Base-by-base conservation (phyloP, 2,888 invertebrate species). In the Hemicrepidius hirtus region DNA sequence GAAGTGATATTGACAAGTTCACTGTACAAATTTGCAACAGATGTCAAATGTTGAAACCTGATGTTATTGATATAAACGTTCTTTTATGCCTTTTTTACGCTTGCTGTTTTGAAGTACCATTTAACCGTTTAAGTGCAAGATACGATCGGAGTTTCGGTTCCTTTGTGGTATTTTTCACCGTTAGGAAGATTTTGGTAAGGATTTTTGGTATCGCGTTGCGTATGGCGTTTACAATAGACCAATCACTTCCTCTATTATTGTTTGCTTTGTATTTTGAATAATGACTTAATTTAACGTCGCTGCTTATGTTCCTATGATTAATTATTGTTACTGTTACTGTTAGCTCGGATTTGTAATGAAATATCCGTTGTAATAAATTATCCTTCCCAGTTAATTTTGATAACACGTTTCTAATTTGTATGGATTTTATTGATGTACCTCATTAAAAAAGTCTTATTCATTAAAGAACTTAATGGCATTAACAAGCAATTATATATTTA, bases 301-400 rank as follows among this genome's bases (percentile, higher is more conserved):
- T 65, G 50, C 60, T 53, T 53, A 40, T 49, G 21, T 41, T 40
- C 41, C 40, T 44, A 44, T 65, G 65, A 67, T 67, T 67, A 67
- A 67, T 65, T 50, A 46, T 18, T 18, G 46, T 53, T 65, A 46
- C 46, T 18, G 46, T 53, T 65, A 53, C 65, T 65, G 49, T 65
- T 65, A 53, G 65, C 55, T 67, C 18, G 40, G 65, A 67, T 67
- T 67, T 57, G 66, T 67, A 67, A 67, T 41, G 66, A 41, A 67
- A 67, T 65, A 65, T 65, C 53, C 65, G 21, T 35, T 24, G 65
- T 53, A 65, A 53, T 67, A 67, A 67, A 67, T 67, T 67, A 67
- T 67, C 55, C 35, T 67, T 44, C 32, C 44, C 41, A 13, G 53
- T 44, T 67, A 53, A 57, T 53, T 55, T 67, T 53, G 32, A 57